Base-by-base conservation (phyloP, 2,888 invertebrate genomes). In the Andrena bicolor region DNA sequence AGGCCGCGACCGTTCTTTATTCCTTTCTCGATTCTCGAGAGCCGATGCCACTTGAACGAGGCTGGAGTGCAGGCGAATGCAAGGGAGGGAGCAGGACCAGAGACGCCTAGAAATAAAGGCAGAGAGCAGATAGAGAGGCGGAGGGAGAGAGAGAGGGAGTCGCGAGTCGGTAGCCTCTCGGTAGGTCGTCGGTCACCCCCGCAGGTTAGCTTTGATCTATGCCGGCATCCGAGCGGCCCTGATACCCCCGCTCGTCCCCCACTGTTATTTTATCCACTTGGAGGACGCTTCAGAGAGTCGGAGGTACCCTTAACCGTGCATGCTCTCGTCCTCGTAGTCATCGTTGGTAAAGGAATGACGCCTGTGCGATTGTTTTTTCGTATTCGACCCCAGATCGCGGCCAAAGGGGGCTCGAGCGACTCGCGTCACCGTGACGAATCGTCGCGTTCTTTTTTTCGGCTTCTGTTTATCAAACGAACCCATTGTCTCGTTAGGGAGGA, bases 41-140 rank as follows among this genome's bases (percentile, higher is more conserved):
- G 92, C 92, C 90, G 93, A 92, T 93, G 92, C 93, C 93, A 93
- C 93, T 94, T 92, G 93, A 93, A 90, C 91, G 92, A 91, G 41
- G 91, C 80, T 92, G 88, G 91, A 93, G 93, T 92, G 92, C 90
- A 92, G 91, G 89, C 90, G 90, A 91, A 90, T 87, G 91, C 87
- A 85, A 88, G 86, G 84, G 88, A 86, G 84, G 81, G 73, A 82
- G 78, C 82, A 79, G 80, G 53, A 72, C 32, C 66, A 13, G 35
- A 66, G 53, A 51, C 41, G 20, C 56, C 63, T 53, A 64, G 80
- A 41, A 71, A 66, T 68, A 74, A 71, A 80, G 41, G 68, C 56
- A 30, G 41, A 32, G 65, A 64, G 63, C 26, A 49, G 49, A 48
- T 35, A 74, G 56, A 51, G 20, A 32, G 76, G 74, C 75, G 74